Evolutionary conservation across 53 echinoderm and acorn worm genomes (phyloP), one percentile per base, ranked within the genome.

Genomic region (Glandiceps talaboti): DNA sequence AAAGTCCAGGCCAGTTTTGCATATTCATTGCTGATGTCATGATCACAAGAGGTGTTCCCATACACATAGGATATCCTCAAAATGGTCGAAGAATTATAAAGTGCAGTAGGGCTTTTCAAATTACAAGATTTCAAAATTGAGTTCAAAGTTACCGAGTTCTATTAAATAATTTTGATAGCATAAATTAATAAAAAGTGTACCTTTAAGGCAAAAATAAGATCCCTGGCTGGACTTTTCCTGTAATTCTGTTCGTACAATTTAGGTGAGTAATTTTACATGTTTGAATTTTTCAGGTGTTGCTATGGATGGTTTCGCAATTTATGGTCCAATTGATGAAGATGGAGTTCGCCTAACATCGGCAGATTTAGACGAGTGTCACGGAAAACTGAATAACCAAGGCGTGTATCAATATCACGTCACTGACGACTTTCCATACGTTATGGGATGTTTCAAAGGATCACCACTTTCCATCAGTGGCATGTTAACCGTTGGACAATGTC

Each of bases 381-480:
- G 94, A 25, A 87, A 86, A 27, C 33, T 45, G 74, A 30, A 29
- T 1, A 84, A 75, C 33, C 64, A 45, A 20, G 94, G 94, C 33
- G 79, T 81, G 73, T 91, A 94, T 83, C 89, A 86, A 29, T 94
- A 94, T 80, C 94, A 94, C 82, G 89, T 87, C 79, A 89, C 94
- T 28, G 77, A 87, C 74, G 91, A 94, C 78, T 94, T 85, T 82
- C 94, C 94, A 29, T 94, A 94, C 77, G 87, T 94, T 72, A 31
- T 91, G 0, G 91, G 94, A 0, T 92, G 89, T 75, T 92, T 76
- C 89, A 86, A 72, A 26, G 89, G 88, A 0, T 45, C 64, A 20
- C 64, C 64, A 45, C 6, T 45, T 20, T 45, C 6, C 6, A 12
- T 20, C 6, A 45, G 64, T 20, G 64, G 64, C 6, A 45, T 45